These are phyloP conservation scores for Chrysolina haemoptera DNA, from an alignment of 2,888 invertebrate species.

Conservation along the genomic window DNA sequence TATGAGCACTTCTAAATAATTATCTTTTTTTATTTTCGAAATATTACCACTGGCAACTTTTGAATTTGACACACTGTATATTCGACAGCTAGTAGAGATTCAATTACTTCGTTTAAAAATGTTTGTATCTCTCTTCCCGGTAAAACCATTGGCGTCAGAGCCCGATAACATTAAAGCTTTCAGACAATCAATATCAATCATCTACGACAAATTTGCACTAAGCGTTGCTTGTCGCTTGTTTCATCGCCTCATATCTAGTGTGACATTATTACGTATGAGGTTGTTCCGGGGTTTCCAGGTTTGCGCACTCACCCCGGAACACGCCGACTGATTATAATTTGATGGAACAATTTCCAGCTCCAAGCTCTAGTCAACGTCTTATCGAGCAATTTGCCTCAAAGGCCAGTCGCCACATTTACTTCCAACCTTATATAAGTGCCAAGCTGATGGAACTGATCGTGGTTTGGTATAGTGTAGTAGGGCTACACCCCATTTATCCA, in stretches of 20 bases:
- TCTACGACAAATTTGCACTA: not conserved
- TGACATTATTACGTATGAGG: constrained; percentile 5
- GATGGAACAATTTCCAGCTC: constrained; percentile 1
- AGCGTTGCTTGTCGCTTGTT: not conserved
- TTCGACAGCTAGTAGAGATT: not conserved
- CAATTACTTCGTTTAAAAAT: not conserved
- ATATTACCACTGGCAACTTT: too few species aligned
- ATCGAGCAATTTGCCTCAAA: not conserved
- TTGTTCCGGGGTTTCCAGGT: not conserved
- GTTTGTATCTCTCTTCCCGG: not conserved
- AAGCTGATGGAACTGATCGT: too few species aligned
- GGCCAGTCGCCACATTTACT: too few species aligned
- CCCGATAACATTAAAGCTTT: constrained; percentile 3
- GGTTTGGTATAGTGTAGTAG: too few species aligned
- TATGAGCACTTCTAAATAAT: too few species aligned
- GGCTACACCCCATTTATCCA: too few species aligned
- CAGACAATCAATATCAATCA: constrained; percentile 1
- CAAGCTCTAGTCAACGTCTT: not conserved
- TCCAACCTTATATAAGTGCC: too few species aligned
- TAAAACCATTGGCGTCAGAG: not conserved
- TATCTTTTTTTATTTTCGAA: too few species aligned
- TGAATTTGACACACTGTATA: not conserved
- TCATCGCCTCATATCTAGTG: not conserved
- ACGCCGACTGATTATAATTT: constrained; percentile 7
- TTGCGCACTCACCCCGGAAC: constrained; percentile 1